Base-by-base conservation (phyloP, 2,797 vertebrate genomes). In the Zenarchopterus dispar region DNA sequence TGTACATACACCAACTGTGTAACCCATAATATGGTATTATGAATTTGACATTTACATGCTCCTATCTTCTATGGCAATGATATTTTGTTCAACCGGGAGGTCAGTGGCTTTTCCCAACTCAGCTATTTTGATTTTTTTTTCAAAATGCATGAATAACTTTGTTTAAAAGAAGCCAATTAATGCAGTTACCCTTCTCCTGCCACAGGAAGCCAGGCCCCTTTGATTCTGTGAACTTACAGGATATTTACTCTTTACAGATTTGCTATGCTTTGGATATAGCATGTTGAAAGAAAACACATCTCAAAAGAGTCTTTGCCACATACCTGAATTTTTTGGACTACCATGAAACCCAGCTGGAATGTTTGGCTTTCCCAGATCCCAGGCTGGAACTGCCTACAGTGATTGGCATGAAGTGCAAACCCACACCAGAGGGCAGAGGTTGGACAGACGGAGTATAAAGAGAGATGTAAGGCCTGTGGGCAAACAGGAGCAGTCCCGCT, bases 231-330 rank as follows among this genome's bases (percentile, higher is more conserved):
- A 87, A 83, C 77, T 79, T 81, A 75, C 80, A 85, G 85, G 69
- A 88, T 92, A 88, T 92, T 91, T 91, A 89, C 85, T 78, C 83
- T 81, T 56, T 80, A 77, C 78, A 84, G 75, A 84, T 85, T 86
- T 81, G 77, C 81, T 74, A 78, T 70, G 72, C 81, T 90, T 88
- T 75, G 64, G 82, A 82, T 65, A 60, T 70, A 63, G 69, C 42
- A 2, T 36, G 62, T 71, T 84, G 67, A 88, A 89, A 70, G 62
- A 88, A 91, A 93, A 91, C 76, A 90, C 71, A 56, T 73, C 75
- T 91, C 80, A 90, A 87, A 73, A 84, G 78, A 69, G 67, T 61
- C 70, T 84, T 56, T 77, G 73, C 84, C 44, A 49, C 80, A 80
- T 83, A 88, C 81, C 85, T 89, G 85, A 68, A 81, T 85, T 89